Percentiles rank a stretch among this genome's conserved stretches.
These are phyloP conservation scores for Sebastes glaucus DNA, from an alignment of 2,797 vertebrate species.

Conservation along the genomic window DNA sequence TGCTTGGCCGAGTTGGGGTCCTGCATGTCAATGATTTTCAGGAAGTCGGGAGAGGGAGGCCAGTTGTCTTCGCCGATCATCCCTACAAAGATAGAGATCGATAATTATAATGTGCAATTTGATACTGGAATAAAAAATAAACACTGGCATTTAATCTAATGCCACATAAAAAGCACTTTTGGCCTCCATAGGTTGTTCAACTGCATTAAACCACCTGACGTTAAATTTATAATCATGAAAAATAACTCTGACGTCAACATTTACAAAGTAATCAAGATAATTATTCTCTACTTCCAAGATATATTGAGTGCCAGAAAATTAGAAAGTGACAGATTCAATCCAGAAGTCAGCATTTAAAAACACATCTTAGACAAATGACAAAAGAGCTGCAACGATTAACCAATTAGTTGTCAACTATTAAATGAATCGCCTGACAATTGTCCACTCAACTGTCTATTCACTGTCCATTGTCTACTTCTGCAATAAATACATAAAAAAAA, in stretches of 20 bases:
- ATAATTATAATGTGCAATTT: not conserved
- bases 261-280: not conserved
- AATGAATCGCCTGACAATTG: too few relatives aligned
- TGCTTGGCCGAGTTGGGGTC: constrained; percentile 69
- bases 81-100: constrained; percentile 71
- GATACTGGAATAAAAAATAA: too few relatives aligned
- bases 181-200: too few relatives aligned
- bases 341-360: not conserved
- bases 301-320: not conserved
- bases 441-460: too few relatives aligned
- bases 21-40: constrained; percentile 87
- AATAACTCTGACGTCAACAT: not conserved
- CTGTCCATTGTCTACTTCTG: too few relatives aligned
- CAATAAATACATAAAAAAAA: too few relatives aligned
- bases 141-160: too few relatives aligned
- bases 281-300: not conserved
- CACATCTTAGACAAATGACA: not conserved
- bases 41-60: constrained; percentile 89
- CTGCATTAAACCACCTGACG: not conserved
- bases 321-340: not conserved
- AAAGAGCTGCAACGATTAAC: not conserved
- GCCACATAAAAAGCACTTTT: too few relatives aligned
- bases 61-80: constrained; percentile 84
- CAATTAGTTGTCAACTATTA: too few relatives aligned
- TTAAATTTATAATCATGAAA: not conserved